Conservation (phyloP, 2,113 vertebrate species). For the Dunckerocampus dactyliophorus region DNA sequence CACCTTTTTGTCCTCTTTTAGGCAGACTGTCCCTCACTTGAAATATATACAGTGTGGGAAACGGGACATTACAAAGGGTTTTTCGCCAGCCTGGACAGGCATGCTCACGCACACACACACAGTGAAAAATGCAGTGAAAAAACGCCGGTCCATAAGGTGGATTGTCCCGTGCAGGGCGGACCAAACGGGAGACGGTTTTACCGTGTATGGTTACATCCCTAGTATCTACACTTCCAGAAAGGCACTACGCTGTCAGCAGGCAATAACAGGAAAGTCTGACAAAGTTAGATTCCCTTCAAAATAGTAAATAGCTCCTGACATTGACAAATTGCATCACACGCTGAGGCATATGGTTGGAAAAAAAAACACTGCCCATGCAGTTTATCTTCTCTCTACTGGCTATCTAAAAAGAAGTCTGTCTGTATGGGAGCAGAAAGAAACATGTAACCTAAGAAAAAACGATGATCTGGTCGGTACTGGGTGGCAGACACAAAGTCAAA, state of each 20-base stretch:
- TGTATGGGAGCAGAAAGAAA: conserved; percentile 39
- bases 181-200: too few species aligned
- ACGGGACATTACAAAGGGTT: too few species aligned
- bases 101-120: too few species aligned
- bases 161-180: too few species aligned
- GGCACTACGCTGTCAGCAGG: neutral
- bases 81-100: too few species aligned
- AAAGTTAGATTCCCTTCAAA: conserved; percentile 20
- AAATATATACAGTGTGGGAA: too few species aligned
- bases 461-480: conserved; percentile 36
- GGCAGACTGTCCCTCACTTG: too few species aligned
- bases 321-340: conserved; percentile 38
- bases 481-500: conserved; percentile 39
- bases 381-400: conserved; percentile 36
- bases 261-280: conserved; percentile 5
- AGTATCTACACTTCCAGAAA: neutral
- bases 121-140: too few species aligned
- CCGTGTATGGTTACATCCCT: neutral
- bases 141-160: too few species aligned
- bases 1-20: too few species aligned
- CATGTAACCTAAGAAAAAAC: conserved; percentile 31
- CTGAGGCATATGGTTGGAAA: conserved; percentile 38
- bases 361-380: conserved; percentile 24
- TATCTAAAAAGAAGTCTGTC: conserved; percentile 59
- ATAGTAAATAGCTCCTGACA: conserved; percentile 24